Base-by-base conservation (phyloP, 2,888 invertebrate species). In the Sinotaia quadrata region DNA sequence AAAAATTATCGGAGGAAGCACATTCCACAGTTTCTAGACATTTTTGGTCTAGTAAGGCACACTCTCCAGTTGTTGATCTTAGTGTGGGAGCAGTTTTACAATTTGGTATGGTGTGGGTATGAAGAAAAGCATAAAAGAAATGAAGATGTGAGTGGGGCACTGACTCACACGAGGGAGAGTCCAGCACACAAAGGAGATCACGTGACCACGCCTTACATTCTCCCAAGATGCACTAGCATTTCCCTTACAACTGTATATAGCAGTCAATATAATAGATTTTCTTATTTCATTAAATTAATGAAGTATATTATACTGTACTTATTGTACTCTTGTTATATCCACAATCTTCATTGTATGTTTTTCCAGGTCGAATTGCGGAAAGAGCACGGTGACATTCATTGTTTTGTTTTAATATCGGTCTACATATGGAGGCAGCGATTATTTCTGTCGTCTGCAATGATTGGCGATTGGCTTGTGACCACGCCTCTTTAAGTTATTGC, bases 171-270 rank as follows among this genome's bases (percentile, higher is more conserved):
- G 84, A 81, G 82, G 82, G n/a, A 56, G 84, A 83, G 79, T 75
- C 75, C 75, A 78, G 81, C 83, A 84, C 84, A 85, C 85, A 85
- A 86, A 87, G 84, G 81, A 82, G 79, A 61, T 85, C 87, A 87
- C 85, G 86, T 87, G 87, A 86, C 79, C 79, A 80, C 80, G 81
- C 81, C 78, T 81, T 62, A 75, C 77, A 78, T 71, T 71, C 77
- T 79, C 80, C 82, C 82, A 79, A 73, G 75, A 81, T 82, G 80
- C 83, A 77, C 49, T 62, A 51, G 68, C 21, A 56, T 54, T 71
- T 68, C 37, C 52, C n/a, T 62, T 33, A 31, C 44, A n/a, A 34
- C 37, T 15, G 63, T 41, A 52, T n/a, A 24, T 41, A 37, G 37
- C 24, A 18, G 5, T n/a, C 37, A 12, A 34, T 34, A 10, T 34